phyloP scores from a whole-genome alignment of 2,113 vertebrate species.

The Corythaixoides concolor region DNA sequence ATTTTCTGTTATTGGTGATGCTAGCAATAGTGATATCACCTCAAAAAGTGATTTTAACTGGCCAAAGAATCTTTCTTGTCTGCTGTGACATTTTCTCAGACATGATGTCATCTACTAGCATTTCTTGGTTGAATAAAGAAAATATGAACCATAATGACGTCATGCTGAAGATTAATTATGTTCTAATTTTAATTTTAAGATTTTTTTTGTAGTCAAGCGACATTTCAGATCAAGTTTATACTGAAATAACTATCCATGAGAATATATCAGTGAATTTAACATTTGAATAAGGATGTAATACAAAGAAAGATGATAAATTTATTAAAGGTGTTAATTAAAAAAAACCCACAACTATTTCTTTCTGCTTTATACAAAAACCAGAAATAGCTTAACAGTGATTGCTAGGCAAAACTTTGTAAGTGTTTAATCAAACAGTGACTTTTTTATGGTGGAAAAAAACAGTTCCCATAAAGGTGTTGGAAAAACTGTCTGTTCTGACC shows the following conservation, averaged over 20 bases:
- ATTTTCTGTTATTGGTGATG: neutral
- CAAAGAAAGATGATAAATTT: neutral
- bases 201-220: conserved; percentile 18
- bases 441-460: neutral
- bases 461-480: neutral
- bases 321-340: neutral
- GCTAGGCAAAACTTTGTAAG: neutral
- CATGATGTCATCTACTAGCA: conserved; percentile 62
- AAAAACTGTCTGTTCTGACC: neutral
- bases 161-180: conserved; percentile 67
- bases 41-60: conserved; percentile 62
- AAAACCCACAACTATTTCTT: neutral
- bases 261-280: conserved; percentile 3
- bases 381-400: neutral
- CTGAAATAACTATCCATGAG: conserved; percentile 47
- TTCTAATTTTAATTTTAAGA: conserved; percentile 64
- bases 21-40: neutral
- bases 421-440: neutral
- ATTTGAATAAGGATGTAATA: conserved; percentile 5
- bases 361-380: neutral
- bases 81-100: conserved; percentile 67
- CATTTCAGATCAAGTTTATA: conserved; percentile 45
- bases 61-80: conserved; percentile 58
- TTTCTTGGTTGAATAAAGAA: conserved; percentile 61
- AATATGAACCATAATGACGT: conserved; percentile 61